Evolutionary conservation across 2,797 vertebrate genomes (phyloP), one percentile per base, ranked within the genome.

Genomic region (Gymnoscopelus microlampas): DNA sequence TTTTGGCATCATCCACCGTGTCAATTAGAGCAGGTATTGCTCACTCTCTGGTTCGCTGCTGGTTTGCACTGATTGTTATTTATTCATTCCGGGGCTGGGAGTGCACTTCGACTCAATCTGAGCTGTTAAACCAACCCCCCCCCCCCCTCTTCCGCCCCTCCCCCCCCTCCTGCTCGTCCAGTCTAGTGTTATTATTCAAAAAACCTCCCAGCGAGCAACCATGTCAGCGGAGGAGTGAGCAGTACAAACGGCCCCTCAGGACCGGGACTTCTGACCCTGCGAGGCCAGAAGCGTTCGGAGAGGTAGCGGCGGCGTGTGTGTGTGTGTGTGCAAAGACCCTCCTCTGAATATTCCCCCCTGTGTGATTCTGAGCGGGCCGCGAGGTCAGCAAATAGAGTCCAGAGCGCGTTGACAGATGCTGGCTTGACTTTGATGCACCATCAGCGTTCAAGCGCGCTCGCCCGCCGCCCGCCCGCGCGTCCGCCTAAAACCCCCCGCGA

Each of bases 391-490:
- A 78, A 87, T 81, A 80, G 80, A 84, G 88, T 86, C 90, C 85
- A 80, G 79, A 86, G 82, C 83, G 78, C 83, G 83, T 85, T 92
- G 92, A 91, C 90, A 91, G 90, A 87, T 91, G 91, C 90, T 87
- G 86, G 68, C 84, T 89, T 88, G 88, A 92, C 91, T 92, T 90
- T 90, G 89, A 92, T 91, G 88, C 90, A 78, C 85, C 88, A 89
- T 93, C 91, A 89, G 86, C 80, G 89, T 90, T 86, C 82, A 69
- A 35, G 85, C 76, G 69, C 73, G 29, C 66, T 68, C 56, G 55
- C 76, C 74, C 66, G 54, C 75, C 65, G 23, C 35, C 67, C 66
- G 72, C 70, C 60, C 67, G 80, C 54, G 82, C 77, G 19, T 68
- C 68, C 61, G 72, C 67, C 81, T 63, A 51, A 66, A 84, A 85